A percentile compares a stretch with the other conserved stretches of the same genome.
These are phyloP conservation scores for Apodemus sylvaticus DNA, from an alignment of 2,113 vertebrate species.

Conservation along the genomic window DNA sequence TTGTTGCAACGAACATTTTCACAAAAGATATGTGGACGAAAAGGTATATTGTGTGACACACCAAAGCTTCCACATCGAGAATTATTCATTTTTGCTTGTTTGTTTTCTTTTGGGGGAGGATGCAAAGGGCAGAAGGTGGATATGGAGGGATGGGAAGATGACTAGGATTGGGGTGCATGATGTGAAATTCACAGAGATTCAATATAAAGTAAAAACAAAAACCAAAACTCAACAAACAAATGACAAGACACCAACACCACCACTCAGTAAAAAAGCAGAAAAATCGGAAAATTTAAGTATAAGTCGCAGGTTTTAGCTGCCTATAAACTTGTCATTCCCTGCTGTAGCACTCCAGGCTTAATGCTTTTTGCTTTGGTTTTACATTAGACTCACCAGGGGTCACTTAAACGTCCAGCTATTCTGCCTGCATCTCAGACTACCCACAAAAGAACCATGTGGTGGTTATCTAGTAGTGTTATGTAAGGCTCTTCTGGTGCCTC, in stretches of 20 bases:
- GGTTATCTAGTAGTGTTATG: neutral
- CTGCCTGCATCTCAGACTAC: neutral
- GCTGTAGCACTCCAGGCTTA: neutral
- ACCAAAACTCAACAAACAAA: too few species aligned
- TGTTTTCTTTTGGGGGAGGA: neutral
- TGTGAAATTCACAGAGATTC: neutral
- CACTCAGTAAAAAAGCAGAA: neutral
- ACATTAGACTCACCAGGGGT: neutral
- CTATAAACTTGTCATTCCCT: neutral
- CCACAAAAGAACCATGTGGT: neutral
- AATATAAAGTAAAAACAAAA: neutral
- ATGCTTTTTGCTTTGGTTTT: neutral
- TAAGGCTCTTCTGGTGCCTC: slow-evolving; percentile 1
- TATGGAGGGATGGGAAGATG: neutral
- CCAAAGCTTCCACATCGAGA: neutral
- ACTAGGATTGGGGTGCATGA: neutral
- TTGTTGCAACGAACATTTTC: neutral
- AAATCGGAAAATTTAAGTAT: neutral
- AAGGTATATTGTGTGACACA: neutral
- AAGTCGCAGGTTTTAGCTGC: neutral
- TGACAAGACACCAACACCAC: too few species aligned
- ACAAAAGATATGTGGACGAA: neutral
- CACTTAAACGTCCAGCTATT: neutral
- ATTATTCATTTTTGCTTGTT: neutral
- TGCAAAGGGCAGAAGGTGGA: neutral